Evolutionary conservation across 2,888 invertebrate genomes (phyloP), one percentile per base, ranked within the genome.

Genomic region (Scrobipalpa atriplicella): DNA sequence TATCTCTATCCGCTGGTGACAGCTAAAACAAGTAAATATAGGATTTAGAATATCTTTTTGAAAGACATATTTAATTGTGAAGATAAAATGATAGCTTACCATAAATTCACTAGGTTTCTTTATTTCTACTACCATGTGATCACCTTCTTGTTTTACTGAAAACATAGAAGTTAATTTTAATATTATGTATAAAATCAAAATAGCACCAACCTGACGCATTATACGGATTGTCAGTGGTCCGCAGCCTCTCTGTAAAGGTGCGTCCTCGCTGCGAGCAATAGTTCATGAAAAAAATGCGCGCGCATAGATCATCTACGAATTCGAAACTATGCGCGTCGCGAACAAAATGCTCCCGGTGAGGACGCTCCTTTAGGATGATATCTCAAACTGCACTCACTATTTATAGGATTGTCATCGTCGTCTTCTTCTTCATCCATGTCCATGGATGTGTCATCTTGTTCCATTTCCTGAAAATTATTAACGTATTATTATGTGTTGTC

Each of bases 41-140:
- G 58, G 19, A 63, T 54, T 71, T 68, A 18, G 62, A 29, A 11
- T 41, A 13, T 41, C 13, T 16, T 51, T n/a, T n/a, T n/a, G n/a
- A n/a, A n/a, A n/a, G n/a, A 16, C 51, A 51, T 51, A 16, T 7
- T 51, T 51, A 16, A 51, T 16, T 13, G 16, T 8, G 8, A 41
- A 41, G 9, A 7, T 9, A 41, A 41, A 7, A 19, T 67, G 10
- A 2, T 62, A 75, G n/a, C 81, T 78, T 79, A 92, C 92, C 82
- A 90, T 78, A 69, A 84, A 92, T 47, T 85, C 84, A 67, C 79
- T 77, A 16, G 87, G 73, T 76, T 92, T 91, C 70, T 90, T 91
- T 65, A 92, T 87, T 82, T 92, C 89, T 19, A 92, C 86, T 10
- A 92, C 79, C 90, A 92, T 90, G 56, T 91, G 84, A 65, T 81